Percentiles rank a stretch among this genome's conserved stretches.
phyloP scores from a whole-genome alignment of 2,113 vertebrate genomes.

The Crypturellus undulatus region DNA sequence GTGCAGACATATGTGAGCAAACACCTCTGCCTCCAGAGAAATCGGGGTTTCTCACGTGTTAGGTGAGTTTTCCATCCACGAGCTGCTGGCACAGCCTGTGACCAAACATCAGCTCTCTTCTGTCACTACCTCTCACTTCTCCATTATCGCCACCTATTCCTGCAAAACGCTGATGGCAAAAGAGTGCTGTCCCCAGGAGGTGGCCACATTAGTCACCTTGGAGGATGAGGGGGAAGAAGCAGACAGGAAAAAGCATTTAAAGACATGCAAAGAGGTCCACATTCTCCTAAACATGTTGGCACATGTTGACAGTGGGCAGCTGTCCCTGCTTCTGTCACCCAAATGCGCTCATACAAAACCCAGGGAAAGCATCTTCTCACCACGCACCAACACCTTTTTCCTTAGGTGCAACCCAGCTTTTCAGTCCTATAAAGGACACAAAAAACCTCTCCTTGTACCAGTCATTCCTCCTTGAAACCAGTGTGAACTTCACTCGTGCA shows the following conservation, averaged over 20 bases:
- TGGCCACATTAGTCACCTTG: not conserved
- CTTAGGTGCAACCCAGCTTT: not conserved
- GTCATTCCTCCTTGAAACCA: not conserved
- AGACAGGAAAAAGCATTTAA: not conserved
- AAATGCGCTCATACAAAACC: not conserved
- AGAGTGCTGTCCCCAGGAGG: not conserved
- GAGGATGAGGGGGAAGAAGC: not conserved
- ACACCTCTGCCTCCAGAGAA: not conserved
- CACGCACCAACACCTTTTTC: not conserved
- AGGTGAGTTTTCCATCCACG: not conserved
- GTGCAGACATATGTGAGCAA: not conserved
- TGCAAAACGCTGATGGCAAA: not conserved
- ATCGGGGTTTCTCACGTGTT: not conserved
- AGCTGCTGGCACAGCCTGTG: not conserved
- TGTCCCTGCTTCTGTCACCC: not conserved
- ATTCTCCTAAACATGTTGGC: conserved; percentile 37
- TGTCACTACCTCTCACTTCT: not conserved
- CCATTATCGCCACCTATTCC: not conserved
- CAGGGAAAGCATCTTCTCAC: not conserved
- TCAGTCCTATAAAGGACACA: not conserved
- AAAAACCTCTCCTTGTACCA: not conserved
- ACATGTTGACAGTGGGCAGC: not conserved
- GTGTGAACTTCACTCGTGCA: not conserved
- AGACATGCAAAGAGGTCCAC: conserved; percentile 46
- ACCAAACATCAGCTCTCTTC: not conserved